Percentiles rank a stretch among this genome's conserved stretches.
phyloP scores from a whole-genome alignment of 2,797 vertebrate genomes.

The Australoheros facetus region DNA sequence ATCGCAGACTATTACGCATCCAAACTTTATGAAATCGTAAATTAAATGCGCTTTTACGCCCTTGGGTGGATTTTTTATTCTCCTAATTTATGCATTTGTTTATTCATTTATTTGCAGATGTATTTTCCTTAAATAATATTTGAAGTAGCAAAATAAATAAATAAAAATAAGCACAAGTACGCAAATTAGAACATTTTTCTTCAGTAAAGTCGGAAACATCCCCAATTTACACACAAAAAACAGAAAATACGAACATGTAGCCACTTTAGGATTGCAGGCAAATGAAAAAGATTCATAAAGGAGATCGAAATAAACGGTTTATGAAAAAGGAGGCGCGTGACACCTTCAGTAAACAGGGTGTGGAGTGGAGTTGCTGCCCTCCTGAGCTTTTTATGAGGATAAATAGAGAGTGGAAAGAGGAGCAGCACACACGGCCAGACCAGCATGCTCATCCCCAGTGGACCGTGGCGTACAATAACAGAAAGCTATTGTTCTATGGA shows the following conservation, averaged over 20 bases:
- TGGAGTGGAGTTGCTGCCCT: background rate
- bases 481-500: slow-evolving; percentile 51
- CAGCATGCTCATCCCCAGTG: slow-evolving; percentile 22
- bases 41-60: background rate
- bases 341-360: background rate
- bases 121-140: background rate
- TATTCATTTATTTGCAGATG: background rate
- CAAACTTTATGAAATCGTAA: background rate
- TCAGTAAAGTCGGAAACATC: background rate
- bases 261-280: background rate
- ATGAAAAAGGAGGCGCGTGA: background rate
- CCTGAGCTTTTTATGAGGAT: background rate
- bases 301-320: background rate
- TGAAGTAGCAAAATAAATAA: background rate
- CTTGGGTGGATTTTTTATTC: too few species aligned
- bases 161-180: too few species aligned
- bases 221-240: background rate
- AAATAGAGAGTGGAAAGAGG: slow-evolving; percentile 13
- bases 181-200: background rate
- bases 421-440: slow-evolving; percentile 9
- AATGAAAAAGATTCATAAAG: background rate
- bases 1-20: background rate
- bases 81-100: background rate
- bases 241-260: background rate
- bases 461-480: slow-evolving; percentile 40